Evolutionary conservation across 2,113 vertebrate genomes (phyloP).

Genomic region (Heterocephalus glaber): DNA sequence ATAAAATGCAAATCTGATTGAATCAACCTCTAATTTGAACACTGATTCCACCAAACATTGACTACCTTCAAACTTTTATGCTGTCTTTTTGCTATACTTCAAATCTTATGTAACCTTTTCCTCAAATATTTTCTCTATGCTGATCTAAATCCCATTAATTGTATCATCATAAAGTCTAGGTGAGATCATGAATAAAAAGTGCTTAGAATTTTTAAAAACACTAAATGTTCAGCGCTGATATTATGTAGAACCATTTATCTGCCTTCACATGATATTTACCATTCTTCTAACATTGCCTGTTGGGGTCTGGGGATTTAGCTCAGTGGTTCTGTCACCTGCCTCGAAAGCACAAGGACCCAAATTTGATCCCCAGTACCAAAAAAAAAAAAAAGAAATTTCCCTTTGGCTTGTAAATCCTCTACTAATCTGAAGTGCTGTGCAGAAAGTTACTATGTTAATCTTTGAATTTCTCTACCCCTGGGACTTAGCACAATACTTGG

Average conservation of each 20-base stretch:
- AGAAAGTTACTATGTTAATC: not conserved
- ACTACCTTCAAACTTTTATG: not conserved
- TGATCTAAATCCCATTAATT: not conserved
- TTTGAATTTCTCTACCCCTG: not conserved
- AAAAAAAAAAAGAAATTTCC: too few relatives aligned
- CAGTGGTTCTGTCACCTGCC: too few relatives aligned
- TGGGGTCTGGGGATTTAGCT: too few relatives aligned
- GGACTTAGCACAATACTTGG: not conserved
- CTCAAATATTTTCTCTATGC: not conserved
- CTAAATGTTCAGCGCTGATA: not conserved
- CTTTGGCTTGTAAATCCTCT: not conserved
- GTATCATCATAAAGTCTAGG: not conserved
- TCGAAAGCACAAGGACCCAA: too few relatives aligned
- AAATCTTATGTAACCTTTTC: not conserved
- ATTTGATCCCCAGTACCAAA: too few relatives aligned
- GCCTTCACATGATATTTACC: not conserved
- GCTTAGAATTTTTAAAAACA: not conserved
- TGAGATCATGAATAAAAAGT: not conserved
- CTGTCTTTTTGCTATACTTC: not conserved
- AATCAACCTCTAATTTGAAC: not conserved
- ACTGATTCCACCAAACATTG: not conserved
- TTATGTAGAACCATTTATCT: not conserved
- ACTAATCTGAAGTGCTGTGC: not conserved
- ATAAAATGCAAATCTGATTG: not conserved
- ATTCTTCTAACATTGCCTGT: not conserved